Conservation (phyloP, 2,113 vertebrate species). For the Cacatua alba region DNA sequence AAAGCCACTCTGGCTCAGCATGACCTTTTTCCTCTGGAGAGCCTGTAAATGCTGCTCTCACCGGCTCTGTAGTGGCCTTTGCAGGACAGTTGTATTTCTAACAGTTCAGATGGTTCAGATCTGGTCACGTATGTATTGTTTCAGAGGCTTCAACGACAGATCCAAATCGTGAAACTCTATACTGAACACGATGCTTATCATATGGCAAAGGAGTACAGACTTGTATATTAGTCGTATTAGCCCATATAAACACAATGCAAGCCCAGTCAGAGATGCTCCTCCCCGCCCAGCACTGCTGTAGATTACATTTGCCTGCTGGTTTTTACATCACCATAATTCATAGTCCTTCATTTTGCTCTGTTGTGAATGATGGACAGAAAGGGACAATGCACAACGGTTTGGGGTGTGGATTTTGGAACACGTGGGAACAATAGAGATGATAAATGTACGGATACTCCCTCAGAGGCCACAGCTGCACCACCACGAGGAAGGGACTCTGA, state of each 20-base stretch:
- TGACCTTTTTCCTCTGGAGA: slow-evolving; percentile 6
- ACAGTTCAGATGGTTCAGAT: not conserved
- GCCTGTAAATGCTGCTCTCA: not conserved
- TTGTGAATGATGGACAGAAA: not conserved
- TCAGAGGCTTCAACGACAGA: not conserved
- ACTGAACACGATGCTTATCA: slow-evolving; percentile 6
- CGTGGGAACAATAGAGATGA: slow-evolving; percentile 18
- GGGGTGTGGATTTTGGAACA: slow-evolving; percentile 34
- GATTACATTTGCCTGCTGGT: slow-evolving; percentile 24
- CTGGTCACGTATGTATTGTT: not conserved
- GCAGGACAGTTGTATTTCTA: slow-evolving; percentile 2
- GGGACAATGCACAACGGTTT: not conserved
- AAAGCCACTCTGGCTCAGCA: not conserved
- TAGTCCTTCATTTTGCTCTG: not conserved
- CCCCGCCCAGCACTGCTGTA: not conserved
- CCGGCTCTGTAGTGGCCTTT: not conserved
- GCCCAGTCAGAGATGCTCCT: not conserved
- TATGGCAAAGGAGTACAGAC: slow-evolving; percentile 1
- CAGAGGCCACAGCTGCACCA: not conserved
- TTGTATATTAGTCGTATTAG: slow-evolving; percentile 51
- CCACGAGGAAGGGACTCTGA: not conserved
- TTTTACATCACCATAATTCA: slow-evolving; percentile 46
- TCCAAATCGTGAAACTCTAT: not conserved
- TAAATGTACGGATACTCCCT: not conserved
- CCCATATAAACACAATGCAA: not conserved